Conservation (phyloP, 1,140 invertebrate species). For the Drosophila nikananu region DNA sequence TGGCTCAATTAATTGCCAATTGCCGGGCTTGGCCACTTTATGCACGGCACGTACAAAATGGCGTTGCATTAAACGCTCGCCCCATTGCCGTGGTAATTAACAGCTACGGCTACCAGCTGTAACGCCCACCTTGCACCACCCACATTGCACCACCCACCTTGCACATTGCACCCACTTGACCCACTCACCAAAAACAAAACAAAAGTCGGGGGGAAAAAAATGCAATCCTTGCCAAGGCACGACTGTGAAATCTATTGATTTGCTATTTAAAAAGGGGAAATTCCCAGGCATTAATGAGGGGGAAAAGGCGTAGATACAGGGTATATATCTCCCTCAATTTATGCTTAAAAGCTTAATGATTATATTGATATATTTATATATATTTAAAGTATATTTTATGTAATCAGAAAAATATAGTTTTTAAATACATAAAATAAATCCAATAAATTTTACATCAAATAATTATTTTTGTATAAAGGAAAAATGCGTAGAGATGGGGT, state of each 20-base stretch:
- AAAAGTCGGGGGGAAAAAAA: not conserved
- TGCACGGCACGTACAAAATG: constrained; percentile 79
- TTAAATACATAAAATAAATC: not conserved
- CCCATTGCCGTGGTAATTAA: constrained; percentile 78
- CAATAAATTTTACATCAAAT: too few relatives aligned
- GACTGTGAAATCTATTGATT: constrained; percentile 59
- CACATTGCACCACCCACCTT: not conserved
- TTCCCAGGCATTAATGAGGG: not conserved
- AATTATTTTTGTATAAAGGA: too few relatives aligned
- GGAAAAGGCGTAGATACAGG: not conserved
- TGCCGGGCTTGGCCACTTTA: constrained; percentile 86
- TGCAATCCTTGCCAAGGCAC: constrained; percentile 42
- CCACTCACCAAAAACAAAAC: not conserved
- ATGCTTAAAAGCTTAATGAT: not conserved
- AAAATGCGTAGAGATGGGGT: too few relatives aligned
- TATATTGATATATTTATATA: not conserved
- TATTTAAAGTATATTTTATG: not conserved
- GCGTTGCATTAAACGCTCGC: constrained; percentile 77
- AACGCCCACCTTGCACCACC: not conserved
- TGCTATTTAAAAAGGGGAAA: constrained; percentile 34
- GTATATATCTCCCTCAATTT: not conserved
- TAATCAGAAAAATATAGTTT: not conserved
- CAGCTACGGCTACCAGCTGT: constrained; percentile 50
- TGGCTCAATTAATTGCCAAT: constrained; percentile 87
- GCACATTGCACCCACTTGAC: constrained; percentile 23